phyloP scores from a whole-genome alignment of 92 coral and sea anemone genomes.

The Palythoa heliodiscus region DNA sequence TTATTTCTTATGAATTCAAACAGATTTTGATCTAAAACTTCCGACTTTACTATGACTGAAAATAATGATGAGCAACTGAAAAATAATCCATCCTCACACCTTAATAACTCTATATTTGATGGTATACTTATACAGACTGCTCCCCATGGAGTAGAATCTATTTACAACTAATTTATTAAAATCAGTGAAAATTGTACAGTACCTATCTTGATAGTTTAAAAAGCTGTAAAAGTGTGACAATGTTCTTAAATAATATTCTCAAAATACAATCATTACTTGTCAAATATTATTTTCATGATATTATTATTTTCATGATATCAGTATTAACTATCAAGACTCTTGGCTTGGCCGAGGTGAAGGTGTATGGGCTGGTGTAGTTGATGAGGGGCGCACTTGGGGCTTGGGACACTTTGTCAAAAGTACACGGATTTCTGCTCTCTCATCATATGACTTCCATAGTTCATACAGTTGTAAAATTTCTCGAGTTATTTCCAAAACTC shows the following conservation, averaged over 20 bases:
- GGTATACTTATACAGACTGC: not conserved
- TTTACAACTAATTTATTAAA: not conserved
- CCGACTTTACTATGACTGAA: too few species aligned
- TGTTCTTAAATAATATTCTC: not conserved
- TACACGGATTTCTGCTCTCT: conserved; percentile 77
- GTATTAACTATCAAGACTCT: conserved; percentile 14
- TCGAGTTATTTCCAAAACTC: conserved; percentile 90
- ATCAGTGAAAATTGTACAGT: not conserved
- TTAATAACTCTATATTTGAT: too few species aligned
- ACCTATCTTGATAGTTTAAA: not conserved
- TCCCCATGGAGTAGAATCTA: not conserved
- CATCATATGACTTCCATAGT: conserved; percentile 93
- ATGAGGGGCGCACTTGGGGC: conserved; percentile 93
- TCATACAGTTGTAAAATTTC: conserved; percentile 92
- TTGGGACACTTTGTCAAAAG: conserved; percentile 86
- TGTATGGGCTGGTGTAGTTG: conserved; percentile 90
- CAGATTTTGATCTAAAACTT: too few species aligned
- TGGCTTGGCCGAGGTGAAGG: conserved; percentile 71
- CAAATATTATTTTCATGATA: too few species aligned
- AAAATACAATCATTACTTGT: not conserved
- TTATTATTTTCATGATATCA: too few species aligned
- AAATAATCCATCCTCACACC: too few species aligned
- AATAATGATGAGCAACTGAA: too few species aligned
- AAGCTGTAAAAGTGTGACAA: not conserved
- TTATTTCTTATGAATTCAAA: too few species aligned